A percentile compares a stretch with the other conserved stretches of the same genome.
Evolutionary conservation across 2,888 invertebrate species (phyloP).

Genomic region (Erpobdella octoculata): DNA sequence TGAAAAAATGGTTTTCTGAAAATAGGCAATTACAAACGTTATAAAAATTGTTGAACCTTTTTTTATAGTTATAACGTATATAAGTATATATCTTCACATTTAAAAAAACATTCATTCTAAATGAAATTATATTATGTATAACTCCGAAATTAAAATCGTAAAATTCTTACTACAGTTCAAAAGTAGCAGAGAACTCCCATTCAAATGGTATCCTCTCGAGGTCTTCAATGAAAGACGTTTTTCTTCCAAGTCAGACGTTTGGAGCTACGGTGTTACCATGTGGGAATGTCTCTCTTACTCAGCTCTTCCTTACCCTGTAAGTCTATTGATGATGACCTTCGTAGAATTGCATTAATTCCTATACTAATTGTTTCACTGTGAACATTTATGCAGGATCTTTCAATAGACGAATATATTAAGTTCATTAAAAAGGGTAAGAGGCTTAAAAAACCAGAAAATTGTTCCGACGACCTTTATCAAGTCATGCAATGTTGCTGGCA

Average conservation of each 20-base stretch:
- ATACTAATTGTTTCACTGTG: not conserved
- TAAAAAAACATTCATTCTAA: too few species aligned
- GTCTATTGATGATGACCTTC: not conserved
- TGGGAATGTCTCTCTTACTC: constrained; percentile 8
- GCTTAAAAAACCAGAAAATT: not conserved
- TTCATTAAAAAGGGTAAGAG: not conserved
- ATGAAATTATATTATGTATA: too few species aligned
- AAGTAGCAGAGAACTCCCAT: not conserved
- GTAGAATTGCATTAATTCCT: too few species aligned
- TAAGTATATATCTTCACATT: too few species aligned
- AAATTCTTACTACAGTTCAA: not conserved
- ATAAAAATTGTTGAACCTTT: too few species aligned
- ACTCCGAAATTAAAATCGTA: too few species aligned
- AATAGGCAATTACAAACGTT: too few species aligned
- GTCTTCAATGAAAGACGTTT: not conserved
- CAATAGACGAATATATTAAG: not conserved
- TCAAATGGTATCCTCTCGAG: constrained; percentile 7
- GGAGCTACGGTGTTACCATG: constrained; percentile 2
- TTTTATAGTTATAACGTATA: too few species aligned
- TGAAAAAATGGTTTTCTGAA: too few species aligned
- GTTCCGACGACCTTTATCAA: not conserved
- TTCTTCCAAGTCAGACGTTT: not conserved
- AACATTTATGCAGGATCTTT: not conserved
- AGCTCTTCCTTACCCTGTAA: not conserved
- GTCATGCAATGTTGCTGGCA: constrained; percentile 5